These are phyloP conservation scores for Cephus pygmeus DNA, from an alignment of 2,888 invertebrate species.

Conservation along the genomic window DNA sequence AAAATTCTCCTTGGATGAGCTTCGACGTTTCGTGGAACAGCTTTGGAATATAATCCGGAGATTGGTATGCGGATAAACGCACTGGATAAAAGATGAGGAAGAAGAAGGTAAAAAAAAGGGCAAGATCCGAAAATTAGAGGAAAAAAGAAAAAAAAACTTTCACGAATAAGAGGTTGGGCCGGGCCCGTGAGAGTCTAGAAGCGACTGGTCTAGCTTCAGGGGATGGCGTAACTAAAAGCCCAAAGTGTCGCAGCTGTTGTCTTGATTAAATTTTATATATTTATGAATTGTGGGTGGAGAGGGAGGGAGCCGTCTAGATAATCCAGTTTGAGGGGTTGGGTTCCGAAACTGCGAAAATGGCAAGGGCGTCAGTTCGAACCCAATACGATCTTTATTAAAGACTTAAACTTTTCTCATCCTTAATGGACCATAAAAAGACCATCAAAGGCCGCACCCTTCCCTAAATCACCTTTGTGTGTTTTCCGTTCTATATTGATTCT, in stretches of 20 bases:
- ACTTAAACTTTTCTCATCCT: conserved; percentile 18
- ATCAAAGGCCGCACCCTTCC: conserved; percentile 22
- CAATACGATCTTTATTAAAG: conserved; percentile 22
- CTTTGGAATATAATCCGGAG: neutral
- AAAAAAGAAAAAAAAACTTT: neutral
- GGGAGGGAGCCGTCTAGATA: neutral
- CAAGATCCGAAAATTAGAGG: neutral
- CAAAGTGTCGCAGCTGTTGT: conserved; percentile 1
- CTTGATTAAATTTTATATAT: conserved; percentile 26
- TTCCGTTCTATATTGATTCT: neutral
- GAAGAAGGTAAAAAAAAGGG: neutral
- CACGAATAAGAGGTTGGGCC: neutral
- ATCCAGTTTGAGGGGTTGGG: neutral
- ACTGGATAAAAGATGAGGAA: neutral
- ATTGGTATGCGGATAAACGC: neutral
- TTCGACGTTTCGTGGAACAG: neutral
- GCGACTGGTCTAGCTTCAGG: neutral
- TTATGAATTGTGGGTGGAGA: neutral
- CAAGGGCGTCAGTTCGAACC: neutral
- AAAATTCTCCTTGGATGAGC: neutral
- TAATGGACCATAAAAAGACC: conserved; percentile 30
- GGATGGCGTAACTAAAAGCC: neutral
- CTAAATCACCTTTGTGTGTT: conserved; percentile 20
- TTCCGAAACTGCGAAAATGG: neutral
- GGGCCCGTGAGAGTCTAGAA: neutral